Evolutionary conservation across 2,797 vertebrate species (phyloP), one percentile per base, ranked within the genome.

Genomic region (Peromyscus melanophrys): DNA sequence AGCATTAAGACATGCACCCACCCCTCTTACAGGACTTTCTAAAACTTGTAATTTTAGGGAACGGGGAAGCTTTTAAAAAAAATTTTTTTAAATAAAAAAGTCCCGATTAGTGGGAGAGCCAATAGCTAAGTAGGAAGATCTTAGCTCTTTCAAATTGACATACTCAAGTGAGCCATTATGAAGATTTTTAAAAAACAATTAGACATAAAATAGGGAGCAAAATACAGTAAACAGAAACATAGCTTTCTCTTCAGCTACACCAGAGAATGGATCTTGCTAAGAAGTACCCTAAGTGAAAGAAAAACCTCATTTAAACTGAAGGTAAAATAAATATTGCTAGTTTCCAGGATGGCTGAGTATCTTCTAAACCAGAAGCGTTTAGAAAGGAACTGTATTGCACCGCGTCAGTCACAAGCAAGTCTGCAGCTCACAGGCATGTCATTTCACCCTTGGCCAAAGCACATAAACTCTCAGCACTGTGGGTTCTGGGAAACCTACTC

Each of bases 301-400:
- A 90, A 95, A 95, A 85, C 75, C 82, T 95, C 84, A 96, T 57
- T 95, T 91, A 94, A 96, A 96, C 83, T 83, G 82, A 92, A 95
- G 71, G 89, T 95, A 92, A 96, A 97, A 98, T 98, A 98, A 98
- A 97, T 98, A 98, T 98, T 98, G 98, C 98, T 98, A 98, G 95
- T 97, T 96, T 97, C 96, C 96, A 97, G 73, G 93, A 97, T 98
- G 97, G 97, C 97, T 98, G 97, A 97, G 96, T 95, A 81, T 96
- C 97, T 97, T 94, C 97, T 97, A 98, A 97, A 97, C 97, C 97
- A 97, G 96, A 97, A 97, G 82, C 57, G 96, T 93, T 96, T 97
- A 98, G 97, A 97, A 97, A 98, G 84, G 87, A 97, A 97, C 77
- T 98, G 96, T 97, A 98, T 98, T 98, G 98, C 97, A 98, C 97